Evolutionary conservation across 2,797 vertebrate genomes (phyloP).

Genomic region (Argentina silus): DNA sequence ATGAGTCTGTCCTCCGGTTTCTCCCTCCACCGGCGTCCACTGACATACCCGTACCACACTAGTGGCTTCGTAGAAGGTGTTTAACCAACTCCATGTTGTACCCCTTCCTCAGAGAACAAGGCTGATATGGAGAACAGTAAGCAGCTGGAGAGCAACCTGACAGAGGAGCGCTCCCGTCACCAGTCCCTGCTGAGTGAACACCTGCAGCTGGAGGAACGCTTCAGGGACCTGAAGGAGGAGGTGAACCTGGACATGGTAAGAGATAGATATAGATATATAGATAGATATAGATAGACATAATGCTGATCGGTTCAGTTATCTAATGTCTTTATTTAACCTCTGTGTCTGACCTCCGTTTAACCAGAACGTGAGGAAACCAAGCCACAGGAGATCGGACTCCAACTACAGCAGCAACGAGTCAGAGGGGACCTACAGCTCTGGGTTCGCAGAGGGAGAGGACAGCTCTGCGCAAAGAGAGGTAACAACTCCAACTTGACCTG

Average conservation of each 20-base stretch:
- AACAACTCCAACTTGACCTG: slow-evolving; percentile 3
- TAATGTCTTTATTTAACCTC: not conserved
- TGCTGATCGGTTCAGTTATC: not conserved
- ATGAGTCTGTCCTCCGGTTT: too few relatives aligned
- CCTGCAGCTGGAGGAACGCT: slow-evolving; percentile 88
- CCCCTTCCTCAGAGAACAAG: slow-evolving; percentile 61
- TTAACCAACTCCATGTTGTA: not conserved
- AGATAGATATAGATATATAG: not conserved
- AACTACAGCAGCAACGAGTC: slow-evolving; percentile 90
- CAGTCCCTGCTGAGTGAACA: slow-evolving; percentile 94
- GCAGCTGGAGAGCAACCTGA: slow-evolving; percentile 86
- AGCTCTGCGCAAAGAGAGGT: slow-evolving; percentile 82
- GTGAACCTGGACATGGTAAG: slow-evolving; percentile 82
- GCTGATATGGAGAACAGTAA: slow-evolving; percentile 80
- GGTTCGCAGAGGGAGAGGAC: slow-evolving; percentile 84
- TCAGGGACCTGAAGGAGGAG: slow-evolving; percentile 89
- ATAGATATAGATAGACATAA: too few relatives aligned
- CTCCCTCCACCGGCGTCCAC: too few relatives aligned
- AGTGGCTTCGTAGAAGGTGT: not conserved
- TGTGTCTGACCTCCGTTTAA: slow-evolving; percentile 1
- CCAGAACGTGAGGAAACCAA: slow-evolving; percentile 81
- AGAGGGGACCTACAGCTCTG: slow-evolving; percentile 86
- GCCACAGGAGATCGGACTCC: slow-evolving; percentile 86
- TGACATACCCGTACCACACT: too few relatives aligned
- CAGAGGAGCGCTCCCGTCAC: slow-evolving; percentile 88